Conservation (phyloP, 2,888 invertebrate genomes). For the Lasioglossum lativentre region DNA sequence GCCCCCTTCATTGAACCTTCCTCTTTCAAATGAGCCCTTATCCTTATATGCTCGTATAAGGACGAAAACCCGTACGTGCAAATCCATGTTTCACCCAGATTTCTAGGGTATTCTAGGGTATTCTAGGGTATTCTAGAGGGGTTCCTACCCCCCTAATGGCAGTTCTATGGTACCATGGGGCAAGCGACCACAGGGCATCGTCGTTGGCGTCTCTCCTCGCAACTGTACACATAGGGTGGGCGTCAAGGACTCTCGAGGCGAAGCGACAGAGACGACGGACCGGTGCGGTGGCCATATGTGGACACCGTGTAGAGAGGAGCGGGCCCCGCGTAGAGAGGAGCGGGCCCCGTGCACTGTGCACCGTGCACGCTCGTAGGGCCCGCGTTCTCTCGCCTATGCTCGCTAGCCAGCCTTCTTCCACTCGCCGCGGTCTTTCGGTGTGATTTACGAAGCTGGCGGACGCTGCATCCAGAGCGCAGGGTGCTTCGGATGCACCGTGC, state of each 20-base stretch:
- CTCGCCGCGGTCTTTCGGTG: not conserved
- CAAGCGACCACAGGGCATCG: slow-evolving; percentile 19
- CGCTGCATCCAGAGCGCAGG: not conserved
- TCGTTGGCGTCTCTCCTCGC: slow-evolving; percentile 27
- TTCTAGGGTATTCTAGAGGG: no score
- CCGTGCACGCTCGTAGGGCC: slow-evolving; percentile 11
- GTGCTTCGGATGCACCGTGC: not conserved
- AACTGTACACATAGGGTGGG: slow-evolving; percentile 76
- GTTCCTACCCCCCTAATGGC: no score
- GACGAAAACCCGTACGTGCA: no score
- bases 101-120: no score
- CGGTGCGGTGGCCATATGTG: slow-evolving; percentile 80
- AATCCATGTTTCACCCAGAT: no score
- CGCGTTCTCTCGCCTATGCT: slow-evolving; percentile 32
- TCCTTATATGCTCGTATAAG: no score
- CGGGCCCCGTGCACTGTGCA: slow-evolving; percentile 14
- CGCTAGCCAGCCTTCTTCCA: not conserved
- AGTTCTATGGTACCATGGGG: not conserved
- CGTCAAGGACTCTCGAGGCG: slow-evolving; percentile 79
- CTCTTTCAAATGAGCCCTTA: no score
- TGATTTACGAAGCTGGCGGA: slow-evolving; percentile 22
- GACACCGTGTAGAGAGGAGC: slow-evolving; percentile 70
- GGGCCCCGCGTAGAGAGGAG: slow-evolving; percentile 56
- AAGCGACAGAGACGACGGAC: slow-evolving; percentile 70
- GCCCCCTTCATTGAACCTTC: no score